Percentiles rank a stretch among this genome's conserved stretches.
Conservation (phyloP, 2,113 vertebrate species). For the Clarias batrachus region DNA sequence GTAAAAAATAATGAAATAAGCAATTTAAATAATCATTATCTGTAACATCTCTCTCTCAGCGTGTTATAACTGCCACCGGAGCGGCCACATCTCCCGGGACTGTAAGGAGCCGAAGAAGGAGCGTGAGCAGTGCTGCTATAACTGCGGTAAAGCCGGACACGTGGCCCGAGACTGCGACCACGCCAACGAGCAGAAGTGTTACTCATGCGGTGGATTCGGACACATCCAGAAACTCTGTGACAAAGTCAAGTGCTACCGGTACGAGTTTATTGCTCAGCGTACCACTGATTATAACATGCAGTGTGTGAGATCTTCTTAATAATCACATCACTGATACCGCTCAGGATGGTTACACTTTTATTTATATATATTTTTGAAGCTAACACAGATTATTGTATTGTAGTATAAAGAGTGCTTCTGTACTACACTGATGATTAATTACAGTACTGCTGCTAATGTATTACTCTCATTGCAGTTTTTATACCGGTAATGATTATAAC, state of each 20-base stretch:
- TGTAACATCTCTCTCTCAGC: conserved; percentile 65
- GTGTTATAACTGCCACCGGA: conserved; percentile 98
- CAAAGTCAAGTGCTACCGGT: conserved; percentile 99
- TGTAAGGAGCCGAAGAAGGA: conserved; percentile 98
- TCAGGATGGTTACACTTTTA: too few species aligned
- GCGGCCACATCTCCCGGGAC: conserved; percentile 97
- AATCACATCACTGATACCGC: too few species aligned
- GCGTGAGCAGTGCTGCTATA: conserved; percentile 97
- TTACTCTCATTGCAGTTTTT: too few species aligned
- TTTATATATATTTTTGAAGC: too few species aligned
- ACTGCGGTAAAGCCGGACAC: conserved; percentile 95
- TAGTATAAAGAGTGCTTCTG: too few species aligned
- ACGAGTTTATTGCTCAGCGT: conserved; percentile 34
- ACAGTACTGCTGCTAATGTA: too few species aligned
- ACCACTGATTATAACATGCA: not conserved
- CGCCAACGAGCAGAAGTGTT: conserved; percentile 97
- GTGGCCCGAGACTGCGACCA: conserved; percentile 97
- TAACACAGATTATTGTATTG: too few species aligned
- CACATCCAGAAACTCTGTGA: conserved; percentile 99
- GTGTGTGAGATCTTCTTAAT: too few species aligned
- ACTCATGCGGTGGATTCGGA: conserved; percentile 94
- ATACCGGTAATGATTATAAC: too few species aligned
- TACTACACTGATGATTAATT: too few species aligned
- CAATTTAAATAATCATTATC: not conserved
- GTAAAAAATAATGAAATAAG: not conserved